These are phyloP conservation scores for Callocephalon fimbriatum DNA, from an alignment of 2,113 vertebrate species.

Conservation along the genomic window DNA sequence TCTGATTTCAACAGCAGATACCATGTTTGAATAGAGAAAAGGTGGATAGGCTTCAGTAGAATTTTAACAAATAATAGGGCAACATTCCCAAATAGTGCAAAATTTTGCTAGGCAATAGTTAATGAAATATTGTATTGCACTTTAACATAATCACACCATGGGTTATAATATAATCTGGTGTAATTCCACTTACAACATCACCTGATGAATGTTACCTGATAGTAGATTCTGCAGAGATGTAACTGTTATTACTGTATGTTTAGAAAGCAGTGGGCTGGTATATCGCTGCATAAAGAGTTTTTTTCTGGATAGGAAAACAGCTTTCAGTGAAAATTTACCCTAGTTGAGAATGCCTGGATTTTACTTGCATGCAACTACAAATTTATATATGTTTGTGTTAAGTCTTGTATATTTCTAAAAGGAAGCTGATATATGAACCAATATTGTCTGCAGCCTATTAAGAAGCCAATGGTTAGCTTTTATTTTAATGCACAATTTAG, in stretches of 20 bases:
- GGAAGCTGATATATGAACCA: not conserved
- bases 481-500: not conserved
- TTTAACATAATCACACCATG: not conserved
- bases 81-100: not conserved
- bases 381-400: not conserved
- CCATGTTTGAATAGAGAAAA: not conserved
- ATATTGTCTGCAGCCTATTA: not conserved
- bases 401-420: not conserved
- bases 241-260: not conserved
- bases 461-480: not conserved
- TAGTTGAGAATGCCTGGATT: not conserved
- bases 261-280: not conserved
- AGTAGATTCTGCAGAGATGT: not conserved
- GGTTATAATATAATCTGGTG: not conserved
- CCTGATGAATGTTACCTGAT: not conserved
- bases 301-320: not conserved
- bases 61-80: not conserved
- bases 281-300: not conserved
- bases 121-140: not conserved
- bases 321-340: not conserved
- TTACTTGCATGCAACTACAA: not conserved
- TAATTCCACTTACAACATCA: not conserved
- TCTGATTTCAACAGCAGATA: not conserved
- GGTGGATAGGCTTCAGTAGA: not conserved
- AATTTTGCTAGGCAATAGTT: not conserved